These are phyloP conservation scores for Anoplius nigerrimus DNA, from an alignment of 2,888 invertebrate genomes.

Conservation along the genomic window DNA sequence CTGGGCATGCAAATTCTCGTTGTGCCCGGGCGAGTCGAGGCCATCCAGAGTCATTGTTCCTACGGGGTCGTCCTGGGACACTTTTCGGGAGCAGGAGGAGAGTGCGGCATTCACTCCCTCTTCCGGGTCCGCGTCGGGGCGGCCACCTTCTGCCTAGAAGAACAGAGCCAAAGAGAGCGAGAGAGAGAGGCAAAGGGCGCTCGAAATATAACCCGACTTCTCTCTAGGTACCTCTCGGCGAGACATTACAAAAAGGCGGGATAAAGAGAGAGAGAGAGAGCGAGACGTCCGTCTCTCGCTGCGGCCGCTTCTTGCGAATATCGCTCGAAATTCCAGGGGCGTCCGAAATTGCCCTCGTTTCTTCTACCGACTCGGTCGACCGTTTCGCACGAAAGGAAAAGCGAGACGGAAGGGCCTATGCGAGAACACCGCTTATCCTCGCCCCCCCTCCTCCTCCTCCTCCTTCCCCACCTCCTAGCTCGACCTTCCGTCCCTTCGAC, in stretches of 20 bases:
- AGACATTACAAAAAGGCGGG: background rate
- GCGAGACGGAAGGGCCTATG: slow-evolving; percentile 7
- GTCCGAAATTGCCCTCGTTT: slow-evolving; percentile 63
- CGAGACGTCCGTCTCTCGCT: slow-evolving; percentile 11
- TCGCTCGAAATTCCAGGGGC: slow-evolving; percentile 31
- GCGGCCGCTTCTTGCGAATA: slow-evolving; percentile 55
- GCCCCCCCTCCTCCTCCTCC: background rate
- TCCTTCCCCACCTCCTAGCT: background rate
- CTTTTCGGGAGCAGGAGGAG: slow-evolving; percentile 26
- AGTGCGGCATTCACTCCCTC: slow-evolving; percentile 42
- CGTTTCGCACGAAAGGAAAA: slow-evolving; percentile 23
- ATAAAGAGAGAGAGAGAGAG: background rate
- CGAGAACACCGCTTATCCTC: background rate
- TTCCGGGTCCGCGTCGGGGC: slow-evolving; percentile 34
- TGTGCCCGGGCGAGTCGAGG: slow-evolving; percentile 45
- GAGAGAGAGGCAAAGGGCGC: background rate
- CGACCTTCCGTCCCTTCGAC: background rate
- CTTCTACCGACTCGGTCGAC: slow-evolving; percentile 39
- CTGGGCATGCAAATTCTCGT: slow-evolving; percentile 61
- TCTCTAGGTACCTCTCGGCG: background rate
- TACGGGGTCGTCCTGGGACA: slow-evolving; percentile 36
- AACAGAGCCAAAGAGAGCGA: too few species aligned
- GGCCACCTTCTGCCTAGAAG: background rate
- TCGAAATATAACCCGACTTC: background rate
- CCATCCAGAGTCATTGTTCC: slow-evolving; percentile 49